Evolutionary conservation across 2,113 vertebrate genomes (phyloP), one percentile per base, ranked within the genome.

Genomic region (Clarias macrocephalus): DNA sequence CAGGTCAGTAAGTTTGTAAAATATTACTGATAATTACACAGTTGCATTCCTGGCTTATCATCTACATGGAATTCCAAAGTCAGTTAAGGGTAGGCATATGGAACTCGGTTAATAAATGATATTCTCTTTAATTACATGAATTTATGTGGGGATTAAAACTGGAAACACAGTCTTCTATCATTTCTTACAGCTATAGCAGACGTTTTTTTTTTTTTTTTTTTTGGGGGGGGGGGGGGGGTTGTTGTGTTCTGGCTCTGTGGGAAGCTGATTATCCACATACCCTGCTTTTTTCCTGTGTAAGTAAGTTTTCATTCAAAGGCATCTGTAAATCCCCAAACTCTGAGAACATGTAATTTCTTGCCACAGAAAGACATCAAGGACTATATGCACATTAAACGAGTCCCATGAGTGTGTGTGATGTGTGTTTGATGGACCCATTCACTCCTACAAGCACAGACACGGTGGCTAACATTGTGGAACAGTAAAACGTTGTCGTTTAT

Each of bases 311-410:
- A 77, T 28, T 83, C 52, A 54, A 33, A 84, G 68, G 33, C 60
- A 56, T 86, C 84, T 86, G 75, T 66, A 86, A 86, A 80, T 80
- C 62, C 75, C 48, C 62, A 66, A 65, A 28, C 25, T 79, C 84
- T 77, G 63, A 48, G 16, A 76, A 86, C 75, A 15, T 80, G 75
- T 66, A 80, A 86, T 72, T 56, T 86, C 84, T 79, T 60, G 56
- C 66, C 54, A 37, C 84, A 73, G 12, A 84, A 48, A 30, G 52
- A 83, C 82, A 83, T 83, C 42, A 76, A 85, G 84, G 73, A 76
- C 84, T 85, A 66, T 28, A 73, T 25, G 79, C 25, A 77, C 57
- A 79, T 63, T 28, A 85, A 85, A 66, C 6, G n/a, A 66, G 16
- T 66, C 59, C 59, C 54, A 66, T 33, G 60, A 30, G 37, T 21